A percentile compares a stretch with the other conserved stretches of the same genome.
phyloP scores from a whole-genome alignment of 2,113 vertebrate genomes.

The Cyprinus carpio region DNA sequence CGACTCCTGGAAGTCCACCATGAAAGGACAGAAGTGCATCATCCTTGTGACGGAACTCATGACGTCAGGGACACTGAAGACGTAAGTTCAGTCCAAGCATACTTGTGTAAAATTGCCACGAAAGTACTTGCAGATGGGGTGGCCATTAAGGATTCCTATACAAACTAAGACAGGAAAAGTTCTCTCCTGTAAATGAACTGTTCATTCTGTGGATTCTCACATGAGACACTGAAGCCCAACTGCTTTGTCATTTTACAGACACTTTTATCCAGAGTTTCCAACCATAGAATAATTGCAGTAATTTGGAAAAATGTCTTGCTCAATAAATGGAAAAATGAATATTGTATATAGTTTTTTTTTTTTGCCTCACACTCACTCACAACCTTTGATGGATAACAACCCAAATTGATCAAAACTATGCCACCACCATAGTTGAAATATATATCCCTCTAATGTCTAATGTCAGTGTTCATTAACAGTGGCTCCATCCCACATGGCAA shows the following conservation, averaged over 20 bases:
- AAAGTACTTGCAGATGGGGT: constrained; percentile 26
- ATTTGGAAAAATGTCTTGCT: not conserved
- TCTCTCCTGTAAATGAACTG: not conserved
- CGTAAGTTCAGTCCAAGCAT: constrained; percentile 75
- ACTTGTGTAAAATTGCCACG: not conserved
- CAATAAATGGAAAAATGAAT: not conserved
- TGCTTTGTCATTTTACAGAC: not conserved
- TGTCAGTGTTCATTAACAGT: not conserved
- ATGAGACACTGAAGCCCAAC: not conserved
- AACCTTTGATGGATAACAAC: not conserved
- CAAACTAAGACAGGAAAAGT: not conserved
- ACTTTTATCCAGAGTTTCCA: not conserved
- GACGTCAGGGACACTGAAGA: constrained; percentile 95
- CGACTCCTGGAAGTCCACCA: constrained; percentile 88
- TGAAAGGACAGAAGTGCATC: constrained; percentile 87
- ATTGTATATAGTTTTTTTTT: not conserved
- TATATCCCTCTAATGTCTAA: not conserved
- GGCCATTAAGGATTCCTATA: not conserved
- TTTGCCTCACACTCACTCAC: not conserved
- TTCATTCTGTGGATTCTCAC: not conserved
- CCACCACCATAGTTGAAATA: not conserved
- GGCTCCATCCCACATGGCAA: not conserved
- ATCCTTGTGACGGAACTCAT: constrained; percentile 95
- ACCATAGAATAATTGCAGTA: not conserved
- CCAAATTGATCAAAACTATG: not conserved